A percentile compares a stretch with the other conserved stretches of the same genome.
Conservation (phyloP, 2,113 vertebrate genomes). For the Neoarius graeffei region DNA sequence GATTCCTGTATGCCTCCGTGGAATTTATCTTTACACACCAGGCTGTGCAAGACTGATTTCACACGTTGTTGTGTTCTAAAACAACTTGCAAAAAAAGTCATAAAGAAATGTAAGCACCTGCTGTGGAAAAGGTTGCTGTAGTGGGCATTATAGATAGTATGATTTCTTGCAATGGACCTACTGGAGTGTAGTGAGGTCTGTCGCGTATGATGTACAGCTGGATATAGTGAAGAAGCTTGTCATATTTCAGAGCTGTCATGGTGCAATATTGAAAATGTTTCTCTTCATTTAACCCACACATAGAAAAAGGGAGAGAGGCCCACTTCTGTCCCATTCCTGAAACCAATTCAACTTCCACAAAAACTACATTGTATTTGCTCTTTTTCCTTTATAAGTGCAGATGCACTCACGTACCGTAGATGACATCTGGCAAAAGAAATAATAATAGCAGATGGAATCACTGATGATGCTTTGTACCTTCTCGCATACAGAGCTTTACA, state of each 20-base stretch:
- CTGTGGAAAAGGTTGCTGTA: not conserved
- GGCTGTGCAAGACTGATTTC: not conserved
- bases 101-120: not conserved
- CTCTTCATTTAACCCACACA: constrained; percentile 20
- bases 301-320: constrained; percentile 1
- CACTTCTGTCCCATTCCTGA: constrained; percentile 11
- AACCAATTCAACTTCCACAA: not conserved
- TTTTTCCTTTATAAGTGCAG: not conserved
- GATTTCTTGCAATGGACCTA: not conserved
- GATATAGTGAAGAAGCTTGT: constrained; percentile 12
- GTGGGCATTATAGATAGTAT: not conserved
- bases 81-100: not conserved
- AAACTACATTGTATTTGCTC: not conserved
- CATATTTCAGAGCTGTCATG: constrained; percentile 22
- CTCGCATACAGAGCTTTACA: not conserved
- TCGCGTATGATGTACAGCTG: constrained; percentile 1
- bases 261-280: constrained; percentile 4
- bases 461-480: not conserved
- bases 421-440: not conserved
- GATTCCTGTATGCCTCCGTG: not conserved
- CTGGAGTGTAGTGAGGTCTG: constrained; percentile 2
- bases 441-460: not conserved
- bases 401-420: not conserved
- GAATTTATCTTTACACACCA: not conserved
- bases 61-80: not conserved